These are phyloP conservation scores for Parapsyche elsis DNA, from an alignment of 1,140 invertebrate genomes.

Conservation along the genomic window DNA sequence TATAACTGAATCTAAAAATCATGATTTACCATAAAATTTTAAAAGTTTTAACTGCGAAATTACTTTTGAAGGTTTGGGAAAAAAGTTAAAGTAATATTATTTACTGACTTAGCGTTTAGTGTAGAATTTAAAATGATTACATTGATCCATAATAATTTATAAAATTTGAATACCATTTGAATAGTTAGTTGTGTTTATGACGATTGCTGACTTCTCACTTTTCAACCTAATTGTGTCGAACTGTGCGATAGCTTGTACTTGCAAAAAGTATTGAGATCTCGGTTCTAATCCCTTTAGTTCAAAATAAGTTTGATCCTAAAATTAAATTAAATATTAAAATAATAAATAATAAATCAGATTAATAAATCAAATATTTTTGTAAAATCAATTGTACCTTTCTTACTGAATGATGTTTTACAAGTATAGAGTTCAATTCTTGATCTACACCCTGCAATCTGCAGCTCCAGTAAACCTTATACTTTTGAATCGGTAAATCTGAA, in stretches of 20 bases:
- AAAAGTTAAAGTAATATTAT: neutral
- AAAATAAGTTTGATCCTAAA: slow-evolving; percentile 69
- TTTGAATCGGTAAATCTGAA: slow-evolving; percentile 73
- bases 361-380: slow-evolving; percentile 27
- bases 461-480: slow-evolving; percentile 74
- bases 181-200: slow-evolving; percentile 74
- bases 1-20: slow-evolving; percentile 38
- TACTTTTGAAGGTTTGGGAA: neutral
- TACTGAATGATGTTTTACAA: slow-evolving; percentile 71
- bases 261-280: slow-evolving; percentile 76
- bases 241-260: slow-evolving; percentile 76
- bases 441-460: slow-evolving; percentile 67
- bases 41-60: neutral
- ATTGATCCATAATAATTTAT: too few relatives aligned
- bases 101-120: too few relatives aligned
- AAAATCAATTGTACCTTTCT: slow-evolving; percentile 65
- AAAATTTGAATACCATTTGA: slow-evolving; percentile 59
- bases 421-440: slow-evolving; percentile 68
- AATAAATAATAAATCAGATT: neutral
- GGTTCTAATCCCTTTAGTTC: slow-evolving; percentile 72
- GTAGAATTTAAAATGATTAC: too few relatives aligned
- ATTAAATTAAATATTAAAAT: neutral
- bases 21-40: neutral
- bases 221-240: slow-evolving; percentile 73
- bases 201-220: slow-evolving; percentile 73